Evolutionary conservation across 2,888 invertebrate genomes (phyloP), one percentile per base, ranked within the genome.

Genomic region (Colletes collaris): DNA sequence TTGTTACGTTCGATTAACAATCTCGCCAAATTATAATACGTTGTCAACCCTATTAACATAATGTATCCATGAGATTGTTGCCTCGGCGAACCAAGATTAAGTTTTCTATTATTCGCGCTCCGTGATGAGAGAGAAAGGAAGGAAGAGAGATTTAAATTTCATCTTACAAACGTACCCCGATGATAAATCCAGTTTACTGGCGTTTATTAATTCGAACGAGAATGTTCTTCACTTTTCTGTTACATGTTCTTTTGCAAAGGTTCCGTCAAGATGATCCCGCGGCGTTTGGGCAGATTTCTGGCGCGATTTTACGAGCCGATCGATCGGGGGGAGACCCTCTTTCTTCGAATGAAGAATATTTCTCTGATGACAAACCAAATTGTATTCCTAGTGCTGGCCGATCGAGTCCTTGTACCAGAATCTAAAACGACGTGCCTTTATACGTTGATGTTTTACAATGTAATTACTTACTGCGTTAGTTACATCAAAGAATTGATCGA

Each of bases 371-470:
- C 95, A 52, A 95, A 95, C 89, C 96, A 96, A 95, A 93, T 96
- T 90, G 93, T 96, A 82, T 96, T 97, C 93, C 95, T 97, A 93
- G 95, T 96, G 85, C 94, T 96, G 70, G 96, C 96, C 90, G 96
- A 97, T 89, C 94, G 95, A 37, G 94, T 96, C 46, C 93, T 97
- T 46, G 94, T 95, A 93, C 86, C 92, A 85, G 85, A 91, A 87
- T 90, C 93, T 83, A 92, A 94, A 87, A 94, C 96, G 55, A 96
- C 96, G 0, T 95, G 95, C 58, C 94, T 97, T 37, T 97, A 97
- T 92, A 96, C 96, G 0, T 94, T 97, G 19, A 96, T 97, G 96
- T 97, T 97, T 93, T 97, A 96, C 94, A 97, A 97, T 92, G 97
- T 97, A 7, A 94, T 96, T 82, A 96, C 97, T 0, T 97, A 97